These are phyloP conservation scores for Phylloscopus whistleri DNA, from an alignment of 2,113 vertebrate genomes.

Conservation along the genomic window DNA sequence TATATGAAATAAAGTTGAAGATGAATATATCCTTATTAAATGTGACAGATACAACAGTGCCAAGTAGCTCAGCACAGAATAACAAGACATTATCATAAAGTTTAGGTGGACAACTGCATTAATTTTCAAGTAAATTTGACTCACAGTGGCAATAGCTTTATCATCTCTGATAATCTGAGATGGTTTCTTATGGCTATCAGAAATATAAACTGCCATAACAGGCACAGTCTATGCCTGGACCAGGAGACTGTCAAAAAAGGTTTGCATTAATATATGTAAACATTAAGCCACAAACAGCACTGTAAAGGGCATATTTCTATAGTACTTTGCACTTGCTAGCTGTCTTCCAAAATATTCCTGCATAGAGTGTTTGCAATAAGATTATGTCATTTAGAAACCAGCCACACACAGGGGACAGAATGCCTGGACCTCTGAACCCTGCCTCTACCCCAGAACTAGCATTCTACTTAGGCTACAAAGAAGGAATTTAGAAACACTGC, in stretches of 20 bases:
- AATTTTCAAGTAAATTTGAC: neutral
- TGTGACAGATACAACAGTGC: neutral
- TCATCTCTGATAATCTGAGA: neutral
- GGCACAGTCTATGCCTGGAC: neutral
- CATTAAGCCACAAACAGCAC: neutral
- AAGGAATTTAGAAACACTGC: neutral
- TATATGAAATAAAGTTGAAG: neutral
- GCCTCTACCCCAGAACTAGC: neutral
- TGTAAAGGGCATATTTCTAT: neutral
- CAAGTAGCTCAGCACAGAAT: neutral
- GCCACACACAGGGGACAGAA: neutral
- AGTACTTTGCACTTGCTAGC: neutral
- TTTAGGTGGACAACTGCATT: neutral
- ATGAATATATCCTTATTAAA: neutral
- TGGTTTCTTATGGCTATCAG: neutral
- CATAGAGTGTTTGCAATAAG: neutral
- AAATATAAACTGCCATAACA: neutral
- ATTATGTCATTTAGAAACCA: neutral
- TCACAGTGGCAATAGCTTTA: neutral
- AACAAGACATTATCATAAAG: conserved; percentile 4
- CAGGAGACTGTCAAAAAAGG: neutral
- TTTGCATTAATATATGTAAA: neutral
- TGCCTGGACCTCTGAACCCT: neutral
- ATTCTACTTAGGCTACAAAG: neutral
- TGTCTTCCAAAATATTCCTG: neutral